Base-by-base conservation (phyloP, 2,797 vertebrate species). In the Acrossocheilus fasciatus region DNA sequence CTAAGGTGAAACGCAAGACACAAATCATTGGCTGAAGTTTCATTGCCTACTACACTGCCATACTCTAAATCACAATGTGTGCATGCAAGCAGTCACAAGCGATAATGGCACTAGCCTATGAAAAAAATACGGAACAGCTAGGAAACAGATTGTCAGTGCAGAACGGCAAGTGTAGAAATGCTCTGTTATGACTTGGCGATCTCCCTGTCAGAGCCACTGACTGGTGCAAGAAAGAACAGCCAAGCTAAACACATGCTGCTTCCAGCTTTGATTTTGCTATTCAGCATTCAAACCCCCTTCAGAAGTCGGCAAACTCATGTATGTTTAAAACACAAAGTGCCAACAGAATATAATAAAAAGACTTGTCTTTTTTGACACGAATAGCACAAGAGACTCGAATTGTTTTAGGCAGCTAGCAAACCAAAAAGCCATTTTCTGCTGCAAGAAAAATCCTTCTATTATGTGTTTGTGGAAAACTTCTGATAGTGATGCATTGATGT, bases 331-430 rank as follows among this genome's bases (percentile, higher is more conserved):
- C 52, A 88, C 59, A 83, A 41, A 87, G 64, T 41, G 26, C 54
- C 54, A 54, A 75, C n/a, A 72, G 64, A 87, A 85, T 75, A 20
- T 23, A 79, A 84, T 54, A 66, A 86, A 89, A 89, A 89, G 64
- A 74, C 20, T 12, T 45, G 34, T 74, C 41, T 52, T 64, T 36
- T 57, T 39, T 74, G 66, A 57, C 66, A 87, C 47, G 30, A 82
- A 86, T 39, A 59, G 26, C 66, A 69, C 52, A 62, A 72, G 75
- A 39, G 6, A 10, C 23, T 54, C 41, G 7, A 26, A 57, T 36
- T 39, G 34, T 26, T 43, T 47, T 62, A 2, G 2, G 34, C 34
- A 77, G 47, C 39, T 23, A 50, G 20, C 20, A 10, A 50, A 80
- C 41, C 36, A 45, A 26, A 69, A 84, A 41, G 75, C 15, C 34